These are phyloP conservation scores for Cyrtodaria siliqua DNA, from an alignment of 2,888 invertebrate genomes.

Conservation along the genomic window DNA sequence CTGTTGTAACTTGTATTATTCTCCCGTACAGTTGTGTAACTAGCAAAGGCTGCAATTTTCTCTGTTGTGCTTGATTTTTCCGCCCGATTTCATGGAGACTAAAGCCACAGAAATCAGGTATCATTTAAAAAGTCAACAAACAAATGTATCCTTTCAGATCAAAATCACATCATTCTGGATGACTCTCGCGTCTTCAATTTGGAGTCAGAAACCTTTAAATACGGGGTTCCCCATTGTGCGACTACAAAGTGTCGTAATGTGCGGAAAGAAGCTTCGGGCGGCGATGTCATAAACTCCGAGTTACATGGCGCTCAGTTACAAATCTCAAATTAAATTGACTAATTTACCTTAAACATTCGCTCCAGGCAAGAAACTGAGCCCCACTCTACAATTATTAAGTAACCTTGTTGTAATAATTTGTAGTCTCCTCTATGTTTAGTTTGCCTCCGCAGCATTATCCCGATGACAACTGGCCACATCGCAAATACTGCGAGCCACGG, in stretches of 20 bases:
- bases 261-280: constrained; percentile 18
- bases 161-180: constrained; percentile 24
- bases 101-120: constrained; percentile 13
- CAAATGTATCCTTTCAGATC: constrained; percentile 24
- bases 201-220: constrained; percentile 8
- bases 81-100: no score
- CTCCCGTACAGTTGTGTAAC: no score
- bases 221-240: not conserved
- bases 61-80: no score
- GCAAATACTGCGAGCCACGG: no score
- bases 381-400: not conserved
- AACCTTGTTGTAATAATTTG: no score
- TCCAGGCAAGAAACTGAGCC: constrained; percentile 9
- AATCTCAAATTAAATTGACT: constrained; percentile 38
- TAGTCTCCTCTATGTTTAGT: no score
- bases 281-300: constrained; percentile 17
- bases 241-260: constrained; percentile 11
- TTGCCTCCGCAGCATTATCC: no score
- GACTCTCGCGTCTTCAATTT: constrained; percentile 17
- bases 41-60: no score
- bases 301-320: constrained; percentile 15
- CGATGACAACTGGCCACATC: no score
- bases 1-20: no score
- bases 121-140: constrained; percentile 34
- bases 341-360: constrained; percentile 38